Evolutionary conservation across 2,797 vertebrate genomes (phyloP).

Genomic region (Liparis tanakae): DNA sequence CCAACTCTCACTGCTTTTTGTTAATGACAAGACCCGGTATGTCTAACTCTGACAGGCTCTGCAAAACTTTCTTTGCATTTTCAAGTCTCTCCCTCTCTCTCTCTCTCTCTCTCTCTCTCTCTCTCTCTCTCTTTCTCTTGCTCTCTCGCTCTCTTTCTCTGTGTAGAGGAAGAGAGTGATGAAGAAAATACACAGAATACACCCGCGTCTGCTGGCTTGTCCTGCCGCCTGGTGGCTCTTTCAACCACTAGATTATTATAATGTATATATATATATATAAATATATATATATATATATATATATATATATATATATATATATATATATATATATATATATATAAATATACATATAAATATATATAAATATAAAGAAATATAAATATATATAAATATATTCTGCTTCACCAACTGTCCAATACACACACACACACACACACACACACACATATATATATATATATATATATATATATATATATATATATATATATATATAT

Average conservation of each 20-base stretch:
- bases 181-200: slow-evolving; percentile 32
- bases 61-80: slow-evolving; percentile 43
- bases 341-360: no score
- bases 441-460: no score
- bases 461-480: no score
- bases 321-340: no score
- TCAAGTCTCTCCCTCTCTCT: slow-evolving; percentile 25
- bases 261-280: background rate
- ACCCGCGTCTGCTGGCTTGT: slow-evolving; percentile 20
- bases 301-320: no score
- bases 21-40: slow-evolving; percentile 48
- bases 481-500: no score
- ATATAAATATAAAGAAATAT: no score
- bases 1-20: slow-evolving; percentile 47
- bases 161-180: slow-evolving; percentile 21
- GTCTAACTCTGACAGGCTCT: slow-evolving; percentile 42
- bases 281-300: no score
- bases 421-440: no score
- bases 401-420: no score
- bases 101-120: slow-evolving; percentile 33
- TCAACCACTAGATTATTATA: background rate
- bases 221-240: slow-evolving; percentile 68
- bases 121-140: slow-evolving; percentile 20
- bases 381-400: no score
- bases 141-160: slow-evolving; percentile 12